Evolutionary conservation across 2,888 invertebrate genomes (phyloP), one percentile per base, ranked within the genome.

Genomic region (Tipula helvola): DNA sequence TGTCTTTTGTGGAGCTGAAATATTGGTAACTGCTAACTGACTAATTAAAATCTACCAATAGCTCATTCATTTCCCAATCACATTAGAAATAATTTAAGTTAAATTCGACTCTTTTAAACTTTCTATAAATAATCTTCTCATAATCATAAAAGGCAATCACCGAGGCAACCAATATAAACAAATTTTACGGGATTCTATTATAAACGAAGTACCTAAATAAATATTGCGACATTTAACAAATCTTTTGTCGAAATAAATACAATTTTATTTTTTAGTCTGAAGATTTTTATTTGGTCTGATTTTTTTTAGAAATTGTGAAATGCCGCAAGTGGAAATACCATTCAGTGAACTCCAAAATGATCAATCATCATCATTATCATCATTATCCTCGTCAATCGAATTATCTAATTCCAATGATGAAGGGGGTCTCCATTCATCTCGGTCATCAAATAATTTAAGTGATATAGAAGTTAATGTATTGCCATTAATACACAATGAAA

Each of bases 401-500:
- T 28, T 71, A 3, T 71, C 28, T 18, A 71, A 71, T 71, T 71
- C 28, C 0, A 71, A 71, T 71, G 71, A 71, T 71, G 71, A 71
- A 10, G 71, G 71, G 1, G 71, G 71, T 8, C 28, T 71, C 8
- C 47, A 41, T 83, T 85, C 86, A 86, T 47, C 71, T 28, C 39
- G 47, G n/a, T 86, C 47, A 4, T 87, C 41, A 16, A 84, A 36
- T 47, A 86, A 36, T 16, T 57, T 52, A 42, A 86, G 86, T 52
- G 86, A 86, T n/a, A 16, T 86, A 18, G 44, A 44, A 28, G 47
- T 47, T 10, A 71, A 71, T 71, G 10, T 71, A 83, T 39, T 84
- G 2, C 84, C 13, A 10, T 39, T 47, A 86, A 87, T 86, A 71
- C 86, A 36, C 85, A 10, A 90, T 90, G 88, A 91, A 91, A 13